These are phyloP conservation scores for Plutella xylostella DNA, from an alignment of 2,888 invertebrate species.

Conservation along the genomic window DNA sequence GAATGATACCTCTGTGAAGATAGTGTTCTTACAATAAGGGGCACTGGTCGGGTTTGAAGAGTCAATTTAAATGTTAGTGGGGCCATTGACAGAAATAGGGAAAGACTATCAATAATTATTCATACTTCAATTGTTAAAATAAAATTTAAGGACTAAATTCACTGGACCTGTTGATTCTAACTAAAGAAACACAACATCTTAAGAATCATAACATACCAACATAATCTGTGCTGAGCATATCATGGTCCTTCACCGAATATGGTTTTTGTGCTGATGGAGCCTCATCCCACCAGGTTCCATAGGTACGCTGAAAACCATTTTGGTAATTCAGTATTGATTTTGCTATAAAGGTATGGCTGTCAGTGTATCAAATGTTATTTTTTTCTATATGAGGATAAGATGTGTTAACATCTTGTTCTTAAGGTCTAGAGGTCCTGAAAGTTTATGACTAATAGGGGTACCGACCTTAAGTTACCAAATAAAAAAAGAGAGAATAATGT, in stretches of 20 bases:
- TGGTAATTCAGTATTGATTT: not conserved
- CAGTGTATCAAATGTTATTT: too few species aligned
- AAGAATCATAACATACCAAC: conserved; percentile 72
- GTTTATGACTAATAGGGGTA: conserved; percentile 4
- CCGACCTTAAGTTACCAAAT: too few species aligned
- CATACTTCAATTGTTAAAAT: not conserved
- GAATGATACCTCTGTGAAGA: conserved; percentile 72
- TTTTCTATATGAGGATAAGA: too few species aligned
- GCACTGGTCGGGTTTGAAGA: too few species aligned
- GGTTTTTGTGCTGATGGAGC: conserved; percentile 78
- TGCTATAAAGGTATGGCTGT: too few species aligned
- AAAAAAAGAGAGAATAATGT: not conserved
- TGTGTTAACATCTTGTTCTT: too few species aligned
- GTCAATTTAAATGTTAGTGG: too few species aligned
- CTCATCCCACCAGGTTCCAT: conserved; percentile 87
- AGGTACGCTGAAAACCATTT: conserved; percentile 73
- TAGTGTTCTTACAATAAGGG: conserved; percentile 8
- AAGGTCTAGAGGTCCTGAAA: conserved; percentile 14
- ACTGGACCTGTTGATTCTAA: too few species aligned
- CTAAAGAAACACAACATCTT: too few species aligned
- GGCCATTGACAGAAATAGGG: too few species aligned
- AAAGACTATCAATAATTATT: too few species aligned
- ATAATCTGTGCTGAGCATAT: conserved; percentile 81
- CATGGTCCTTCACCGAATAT: conserved; percentile 80
- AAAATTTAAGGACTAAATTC: too few species aligned